phyloP scores from a whole-genome alignment of 1,140 invertebrate genomes.

The Dermatophagoides farinae region DNA sequence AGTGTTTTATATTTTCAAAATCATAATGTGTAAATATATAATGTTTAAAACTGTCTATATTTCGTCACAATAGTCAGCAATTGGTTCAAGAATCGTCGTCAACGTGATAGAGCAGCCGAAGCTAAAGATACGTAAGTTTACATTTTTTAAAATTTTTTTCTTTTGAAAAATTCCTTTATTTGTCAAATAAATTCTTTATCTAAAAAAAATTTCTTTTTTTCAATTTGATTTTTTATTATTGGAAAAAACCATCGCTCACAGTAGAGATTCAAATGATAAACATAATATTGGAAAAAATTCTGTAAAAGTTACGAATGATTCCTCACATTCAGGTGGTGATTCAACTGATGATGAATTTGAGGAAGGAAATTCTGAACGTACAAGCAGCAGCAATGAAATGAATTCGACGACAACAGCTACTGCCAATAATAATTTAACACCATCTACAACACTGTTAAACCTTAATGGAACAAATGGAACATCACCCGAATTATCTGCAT shows the following conservation, averaged over 20 bases:
- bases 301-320: conserved; percentile 6
- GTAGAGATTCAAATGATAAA: background rate
- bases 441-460: too few relatives aligned
- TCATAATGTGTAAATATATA: background rate
- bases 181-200: too few relatives aligned
- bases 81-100: conserved; percentile 94
- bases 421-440: background rate
- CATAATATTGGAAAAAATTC: background rate
- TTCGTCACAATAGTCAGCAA: conserved; percentile 39
- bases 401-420: background rate
- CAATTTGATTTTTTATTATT: too few relatives aligned
- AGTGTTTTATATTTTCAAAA: background rate
- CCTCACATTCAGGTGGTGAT: background rate
- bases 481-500: background rate
- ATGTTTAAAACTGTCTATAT: background rate
- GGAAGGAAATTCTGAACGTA: background rate
- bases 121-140: conserved; percentile 30
- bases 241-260: background rate
- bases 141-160: background rate
- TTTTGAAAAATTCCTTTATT: too few relatives aligned
- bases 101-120: conserved; percentile 57
- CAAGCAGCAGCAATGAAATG: background rate
- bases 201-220: too few relatives aligned
- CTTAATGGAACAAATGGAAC: background rate
- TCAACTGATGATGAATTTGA: conserved; percentile 6